A percentile compares a stretch with the other conserved stretches of the same genome.
Evolutionary conservation across 2,113 vertebrate species (phyloP).

Genomic region (Podiceps cristatus): DNA sequence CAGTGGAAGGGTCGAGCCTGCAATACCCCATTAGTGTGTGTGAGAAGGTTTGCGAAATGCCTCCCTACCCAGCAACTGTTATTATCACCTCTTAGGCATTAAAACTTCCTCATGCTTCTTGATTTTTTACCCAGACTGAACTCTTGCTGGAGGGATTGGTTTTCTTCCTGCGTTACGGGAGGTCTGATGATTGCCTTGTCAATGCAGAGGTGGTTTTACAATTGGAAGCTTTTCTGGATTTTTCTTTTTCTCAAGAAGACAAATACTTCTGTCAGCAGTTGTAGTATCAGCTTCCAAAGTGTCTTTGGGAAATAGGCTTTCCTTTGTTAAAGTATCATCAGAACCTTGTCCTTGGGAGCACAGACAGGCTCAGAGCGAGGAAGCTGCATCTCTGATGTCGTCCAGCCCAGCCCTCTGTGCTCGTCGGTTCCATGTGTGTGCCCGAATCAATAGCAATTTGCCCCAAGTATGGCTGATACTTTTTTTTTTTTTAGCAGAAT

Average conservation of each 20-base stretch:
- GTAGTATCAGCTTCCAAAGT: not conserved
- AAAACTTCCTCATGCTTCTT: not conserved
- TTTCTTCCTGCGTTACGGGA: not conserved
- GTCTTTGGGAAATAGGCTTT: not conserved
- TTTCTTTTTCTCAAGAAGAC: not conserved
- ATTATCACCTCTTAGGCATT: not conserved
- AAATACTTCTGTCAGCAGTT: not conserved
- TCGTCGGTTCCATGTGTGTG: rapidly evolving
- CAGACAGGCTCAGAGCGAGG: not conserved
- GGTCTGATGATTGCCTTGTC: not conserved
- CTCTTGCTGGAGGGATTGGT: not conserved
- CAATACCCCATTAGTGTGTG: not conserved
- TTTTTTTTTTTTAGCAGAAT: not conserved
- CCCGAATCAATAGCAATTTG: not conserved
- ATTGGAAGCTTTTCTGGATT: not conserved
- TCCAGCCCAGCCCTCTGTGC: rapidly evolving
- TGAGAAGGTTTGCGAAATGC: not conserved
- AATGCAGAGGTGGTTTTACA: not conserved
- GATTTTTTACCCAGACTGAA: not conserved
- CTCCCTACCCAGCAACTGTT: not conserved
- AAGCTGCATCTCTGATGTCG: not conserved
- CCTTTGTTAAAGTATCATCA: not conserved
- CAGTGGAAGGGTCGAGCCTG: not conserved
- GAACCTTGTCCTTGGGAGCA: not conserved
- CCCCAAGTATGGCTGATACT: not conserved